These are phyloP conservation scores for Drosophila sproati DNA, from an alignment of 1,140 invertebrate genomes.

Conservation along the genomic window DNA sequence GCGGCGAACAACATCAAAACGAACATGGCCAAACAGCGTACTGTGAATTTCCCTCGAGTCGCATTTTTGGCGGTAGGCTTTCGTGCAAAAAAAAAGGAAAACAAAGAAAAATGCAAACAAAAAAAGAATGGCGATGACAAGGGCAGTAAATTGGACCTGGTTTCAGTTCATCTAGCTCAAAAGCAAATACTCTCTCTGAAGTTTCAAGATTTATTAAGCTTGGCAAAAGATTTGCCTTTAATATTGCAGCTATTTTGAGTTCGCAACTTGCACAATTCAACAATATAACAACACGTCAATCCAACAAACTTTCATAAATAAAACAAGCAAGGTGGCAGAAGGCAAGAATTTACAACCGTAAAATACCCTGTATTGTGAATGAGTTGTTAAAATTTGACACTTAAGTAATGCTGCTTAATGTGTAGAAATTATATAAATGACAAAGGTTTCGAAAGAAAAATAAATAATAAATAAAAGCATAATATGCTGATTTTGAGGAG, in stretches of 20 bases:
- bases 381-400: no score
- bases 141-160: slow-evolving; percentile 41
- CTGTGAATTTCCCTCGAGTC: slow-evolving; percentile 75
- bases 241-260: slow-evolving; percentile 49
- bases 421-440: no score
- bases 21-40: slow-evolving; percentile 38
- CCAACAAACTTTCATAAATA: slow-evolving; percentile 40
- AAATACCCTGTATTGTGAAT: slow-evolving; percentile 4
- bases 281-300: slow-evolving; percentile 19
- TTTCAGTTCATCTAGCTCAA: slow-evolving; percentile 8
- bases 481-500: no score
- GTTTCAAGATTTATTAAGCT: slow-evolving; percentile 44
- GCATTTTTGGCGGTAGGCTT: slow-evolving; percentile 39
- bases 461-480: no score
- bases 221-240: slow-evolving; percentile 22
- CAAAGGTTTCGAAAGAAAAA: no score
- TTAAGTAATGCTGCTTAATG: no score
- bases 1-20: slow-evolving; percentile 24
- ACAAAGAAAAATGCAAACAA: neutral
- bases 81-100: neutral
- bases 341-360: neutral
- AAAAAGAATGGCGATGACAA: slow-evolving; percentile 40
- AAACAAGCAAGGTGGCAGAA: neutral
- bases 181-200: slow-evolving; percentile 3
- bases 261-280: neutral